Evolutionary conservation across 2,888 invertebrate genomes (phyloP).

Genomic region (Agrochola macilenta): DNA sequence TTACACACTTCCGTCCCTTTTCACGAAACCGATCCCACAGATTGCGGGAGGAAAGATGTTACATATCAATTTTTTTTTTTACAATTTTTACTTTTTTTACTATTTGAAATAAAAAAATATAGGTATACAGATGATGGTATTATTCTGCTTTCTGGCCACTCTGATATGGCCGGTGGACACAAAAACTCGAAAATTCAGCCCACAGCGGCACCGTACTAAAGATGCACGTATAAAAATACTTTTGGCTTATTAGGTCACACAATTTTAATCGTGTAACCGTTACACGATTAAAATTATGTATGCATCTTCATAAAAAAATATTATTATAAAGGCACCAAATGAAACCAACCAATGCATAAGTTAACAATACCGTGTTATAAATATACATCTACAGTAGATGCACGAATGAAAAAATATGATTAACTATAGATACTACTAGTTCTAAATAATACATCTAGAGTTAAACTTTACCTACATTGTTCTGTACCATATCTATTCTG

Average conservation of each 20-base stretch:
- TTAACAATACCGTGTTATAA: background rate
- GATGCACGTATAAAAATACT: background rate
- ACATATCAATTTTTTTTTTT: no score
- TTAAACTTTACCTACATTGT: background rate
- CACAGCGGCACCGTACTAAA: background rate
- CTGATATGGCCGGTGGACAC: background rate
- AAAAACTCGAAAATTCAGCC: background rate
- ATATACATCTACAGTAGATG: background rate
- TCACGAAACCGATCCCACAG: no score
- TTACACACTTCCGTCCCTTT: no score
- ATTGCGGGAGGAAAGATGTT: no score
- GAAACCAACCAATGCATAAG: background rate
- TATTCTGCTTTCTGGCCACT: background rate
- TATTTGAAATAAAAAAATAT: background rate
- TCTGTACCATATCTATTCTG: constrained; percentile 22
- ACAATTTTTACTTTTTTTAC: background rate
- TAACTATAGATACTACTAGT: no score
- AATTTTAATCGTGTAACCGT: no score
- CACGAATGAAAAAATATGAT: background rate
- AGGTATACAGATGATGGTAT: background rate
- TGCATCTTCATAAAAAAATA: background rate
- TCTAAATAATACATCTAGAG: no score
- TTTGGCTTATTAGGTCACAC: background rate
- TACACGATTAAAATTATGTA: background rate
- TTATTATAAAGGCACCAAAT: background rate